These are phyloP conservation scores for Beroe forskalii DNA, from an alignment of 37 sponge, comb jelly and placozoan genomes.

Conservation along the genomic window DNA sequence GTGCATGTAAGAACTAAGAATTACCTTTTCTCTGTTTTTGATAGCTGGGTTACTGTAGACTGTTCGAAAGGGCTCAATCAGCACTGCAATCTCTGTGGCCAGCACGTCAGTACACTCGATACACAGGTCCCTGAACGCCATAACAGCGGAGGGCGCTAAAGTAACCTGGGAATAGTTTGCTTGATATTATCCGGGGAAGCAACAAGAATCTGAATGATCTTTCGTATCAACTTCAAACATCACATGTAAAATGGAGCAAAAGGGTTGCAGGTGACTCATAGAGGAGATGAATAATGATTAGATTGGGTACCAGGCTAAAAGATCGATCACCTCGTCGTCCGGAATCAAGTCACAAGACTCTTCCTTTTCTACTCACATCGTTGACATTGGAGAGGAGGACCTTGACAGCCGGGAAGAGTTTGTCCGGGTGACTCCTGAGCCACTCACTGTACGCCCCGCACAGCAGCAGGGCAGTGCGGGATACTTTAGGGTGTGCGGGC, in stretches of 20 bases:
- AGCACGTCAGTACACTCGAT: slow-evolving; percentile 54
- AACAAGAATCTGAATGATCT: too few species aligned
- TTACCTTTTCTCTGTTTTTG: slow-evolving; percentile 64
- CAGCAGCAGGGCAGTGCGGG: slow-evolving; percentile 40
- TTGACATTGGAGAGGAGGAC: slow-evolving; percentile 51
- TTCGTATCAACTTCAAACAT: too few species aligned
- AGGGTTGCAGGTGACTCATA: too few species aligned
- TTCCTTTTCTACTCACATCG: slow-evolving; percentile 41
- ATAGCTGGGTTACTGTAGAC: slow-evolving; percentile 33
- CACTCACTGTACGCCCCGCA: slow-evolving; percentile 65
- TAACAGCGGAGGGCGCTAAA: slow-evolving; percentile 39
- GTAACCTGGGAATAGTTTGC: slow-evolving; percentile 8
- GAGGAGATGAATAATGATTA: too few species aligned
- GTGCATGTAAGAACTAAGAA: too few species aligned
- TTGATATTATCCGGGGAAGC: too few species aligned
- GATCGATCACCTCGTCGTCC: too few species aligned
- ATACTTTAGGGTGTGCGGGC: slow-evolving; percentile 26
- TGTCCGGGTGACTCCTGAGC: slow-evolving; percentile 23
- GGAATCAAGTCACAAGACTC: too few species aligned
- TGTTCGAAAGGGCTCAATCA: neutral
- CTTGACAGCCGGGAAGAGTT: slow-evolving; percentile 43
- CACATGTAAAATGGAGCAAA: too few species aligned
- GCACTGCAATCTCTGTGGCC: slow-evolving; percentile 20
- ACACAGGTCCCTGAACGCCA: slow-evolving; percentile 61
- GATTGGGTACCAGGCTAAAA: too few species aligned